Conservation (phyloP, 1,140 invertebrate genomes). For the Brachionus asplanchnoidis region DNA sequence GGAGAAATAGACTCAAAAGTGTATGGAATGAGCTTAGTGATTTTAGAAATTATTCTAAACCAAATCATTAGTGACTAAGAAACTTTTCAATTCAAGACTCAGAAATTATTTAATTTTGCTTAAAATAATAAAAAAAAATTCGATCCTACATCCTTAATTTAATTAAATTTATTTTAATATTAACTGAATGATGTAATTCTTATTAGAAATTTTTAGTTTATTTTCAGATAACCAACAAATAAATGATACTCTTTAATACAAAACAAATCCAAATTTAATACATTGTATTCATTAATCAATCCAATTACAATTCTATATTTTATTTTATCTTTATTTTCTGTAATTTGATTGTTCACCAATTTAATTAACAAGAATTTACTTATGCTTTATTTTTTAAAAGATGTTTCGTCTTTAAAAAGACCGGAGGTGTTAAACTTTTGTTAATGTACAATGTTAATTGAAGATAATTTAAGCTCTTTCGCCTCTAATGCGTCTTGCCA, state of each 20-base stretch:
- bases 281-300: too few species aligned
- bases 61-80: background rate
- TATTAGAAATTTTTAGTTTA: too few species aligned
- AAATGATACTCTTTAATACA: too few species aligned
- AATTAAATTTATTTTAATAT: too few species aligned
- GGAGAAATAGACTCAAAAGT: background rate
- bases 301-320: too few species aligned
- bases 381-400: background rate
- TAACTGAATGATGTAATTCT: too few species aligned
- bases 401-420: background rate
- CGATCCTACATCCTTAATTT: too few species aligned
- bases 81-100: background rate
- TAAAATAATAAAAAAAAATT: background rate
- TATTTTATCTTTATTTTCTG: too few species aligned
- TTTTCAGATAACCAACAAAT: too few species aligned
- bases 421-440: background rate
- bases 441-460: background rate
- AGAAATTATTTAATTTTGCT: background rate
- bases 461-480: conserved; percentile 50
- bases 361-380: too few species aligned
- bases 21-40: background rate
- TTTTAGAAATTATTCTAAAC: background rate
- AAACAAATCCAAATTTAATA: too few species aligned
- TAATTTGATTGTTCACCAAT: too few species aligned
- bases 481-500: conserved; percentile 52